A percentile compares a stretch with the other conserved stretches of the same genome.
Conservation (phyloP, 2,113 vertebrate species). For the Ptilonorhynchus violaceus region DNA sequence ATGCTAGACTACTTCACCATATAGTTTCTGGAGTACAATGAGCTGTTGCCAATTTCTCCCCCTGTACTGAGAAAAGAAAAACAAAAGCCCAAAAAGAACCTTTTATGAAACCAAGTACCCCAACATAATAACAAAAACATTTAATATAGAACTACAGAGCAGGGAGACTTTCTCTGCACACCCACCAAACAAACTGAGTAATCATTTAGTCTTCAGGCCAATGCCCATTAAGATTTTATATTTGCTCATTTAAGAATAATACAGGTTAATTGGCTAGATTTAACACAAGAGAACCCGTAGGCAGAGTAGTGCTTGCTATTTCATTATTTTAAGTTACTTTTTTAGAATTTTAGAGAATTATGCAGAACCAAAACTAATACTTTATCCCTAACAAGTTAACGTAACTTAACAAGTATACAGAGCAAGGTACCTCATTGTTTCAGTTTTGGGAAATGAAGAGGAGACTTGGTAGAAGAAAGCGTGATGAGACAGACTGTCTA, state of each 20-base stretch:
- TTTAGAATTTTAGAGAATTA: neutral
- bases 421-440: neutral
- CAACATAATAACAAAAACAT: neutral
- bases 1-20: neutral
- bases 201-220: neutral
- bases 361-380: neutral
- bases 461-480: neutral
- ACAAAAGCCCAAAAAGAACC: neutral
- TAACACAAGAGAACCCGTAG: neutral
- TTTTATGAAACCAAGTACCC: neutral
- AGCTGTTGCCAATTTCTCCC: neutral
- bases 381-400: neutral
- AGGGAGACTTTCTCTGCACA: neutral
- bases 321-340: neutral
- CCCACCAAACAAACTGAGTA: accelerated
- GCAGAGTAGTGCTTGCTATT: neutral
- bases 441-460: neutral
- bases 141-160: neutral
- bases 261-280: neutral
- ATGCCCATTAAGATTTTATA: neutral
- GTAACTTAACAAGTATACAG: neutral
- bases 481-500: neutral
- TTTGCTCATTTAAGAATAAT: neutral
- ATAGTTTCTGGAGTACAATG: neutral
- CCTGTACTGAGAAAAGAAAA: neutral